Evolutionary conservation across 2,888 invertebrate genomes (phyloP).

Genomic region (Oscheius sp.): DNA sequence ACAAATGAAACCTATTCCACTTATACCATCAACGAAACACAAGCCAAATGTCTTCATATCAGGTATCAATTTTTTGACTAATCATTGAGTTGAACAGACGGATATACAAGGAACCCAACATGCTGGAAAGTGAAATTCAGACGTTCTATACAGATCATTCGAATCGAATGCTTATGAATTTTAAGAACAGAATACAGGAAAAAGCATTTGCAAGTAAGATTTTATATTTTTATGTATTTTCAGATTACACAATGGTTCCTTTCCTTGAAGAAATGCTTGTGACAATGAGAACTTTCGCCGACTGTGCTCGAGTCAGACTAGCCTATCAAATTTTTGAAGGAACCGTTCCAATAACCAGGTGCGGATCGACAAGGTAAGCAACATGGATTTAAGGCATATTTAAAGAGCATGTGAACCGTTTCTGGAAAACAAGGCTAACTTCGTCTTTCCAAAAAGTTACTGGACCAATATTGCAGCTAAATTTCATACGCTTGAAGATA

Average conservation of each 20-base stretch:
- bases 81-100: not conserved
- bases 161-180: not conserved
- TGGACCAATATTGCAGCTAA: slow-evolving; percentile 8
- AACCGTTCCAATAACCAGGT: slow-evolving; percentile 1
- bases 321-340: not conserved
- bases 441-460: not conserved
- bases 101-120: not conserved
- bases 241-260: slow-evolving; percentile 17
- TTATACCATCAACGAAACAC: not conserved
- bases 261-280: not conserved
- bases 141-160: not conserved
- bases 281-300: not conserved
- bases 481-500: slow-evolving; percentile 13
- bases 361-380: slow-evolving; percentile 8
- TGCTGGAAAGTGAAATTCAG: not conserved
- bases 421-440: not conserved
- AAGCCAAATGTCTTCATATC: not conserved
- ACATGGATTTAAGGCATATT: not conserved
- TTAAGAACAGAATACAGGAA: not conserved
- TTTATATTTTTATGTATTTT: too few species aligned
- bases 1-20: not conserved
- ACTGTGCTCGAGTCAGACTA: not conserved
- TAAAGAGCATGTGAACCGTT: slow-evolving; percentile 3
- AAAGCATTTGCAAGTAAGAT: slow-evolving; percentile 1
- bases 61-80: not conserved